Evolutionary conservation across 2,797 vertebrate species (phyloP).

Genomic region (Kryptopterus vitreolus): DNA sequence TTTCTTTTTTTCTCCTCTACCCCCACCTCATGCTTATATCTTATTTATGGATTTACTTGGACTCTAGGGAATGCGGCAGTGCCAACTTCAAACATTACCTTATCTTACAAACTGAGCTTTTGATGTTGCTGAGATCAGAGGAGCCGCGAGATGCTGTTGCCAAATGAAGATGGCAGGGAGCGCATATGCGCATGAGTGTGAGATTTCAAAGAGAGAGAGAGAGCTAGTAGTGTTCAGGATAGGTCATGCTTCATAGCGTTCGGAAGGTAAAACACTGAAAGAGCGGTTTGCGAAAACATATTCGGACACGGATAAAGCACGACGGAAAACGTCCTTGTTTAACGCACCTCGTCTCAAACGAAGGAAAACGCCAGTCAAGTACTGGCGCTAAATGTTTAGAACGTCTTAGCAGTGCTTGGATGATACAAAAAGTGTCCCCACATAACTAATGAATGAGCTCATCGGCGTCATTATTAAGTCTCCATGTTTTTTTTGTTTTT

Average conservation of each 20-base stretch:
- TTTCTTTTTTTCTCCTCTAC: slow-evolving; percentile 13
- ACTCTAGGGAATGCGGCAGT: slow-evolving; percentile 86
- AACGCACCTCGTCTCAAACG: background rate
- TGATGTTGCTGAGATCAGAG: slow-evolving; percentile 86
- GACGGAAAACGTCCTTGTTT: background rate
- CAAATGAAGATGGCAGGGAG: slow-evolving; percentile 82
- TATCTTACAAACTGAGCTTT: slow-evolving; percentile 97
- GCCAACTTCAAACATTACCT: slow-evolving; percentile 96
- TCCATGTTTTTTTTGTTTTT: background rate
- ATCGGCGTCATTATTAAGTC: slow-evolving; percentile 14
- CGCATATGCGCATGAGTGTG: slow-evolving; percentile 77
- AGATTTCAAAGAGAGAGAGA: slow-evolving; percentile 81
- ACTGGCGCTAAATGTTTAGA: slow-evolving; percentile 3
- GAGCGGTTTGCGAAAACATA: background rate
- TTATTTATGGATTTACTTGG: slow-evolving; percentile 94
- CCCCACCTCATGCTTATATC: slow-evolving; percentile 74
- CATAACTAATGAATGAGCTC: slow-evolving; percentile 2
- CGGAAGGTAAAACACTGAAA: slow-evolving; percentile 33
- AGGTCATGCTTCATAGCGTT: slow-evolving; percentile 62
- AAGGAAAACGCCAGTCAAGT: background rate
- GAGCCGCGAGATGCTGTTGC: slow-evolving; percentile 79
- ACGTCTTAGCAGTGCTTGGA: background rate
- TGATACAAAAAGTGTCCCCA: background rate
- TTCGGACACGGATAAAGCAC: slow-evolving; percentile 4
- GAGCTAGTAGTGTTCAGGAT: slow-evolving; percentile 70